A percentile compares a stretch with the other conserved stretches of the same genome.
These are phyloP conservation scores for Pseudobourletiella spinata DNA, from an alignment of 1,140 invertebrate species.

Conservation along the genomic window DNA sequence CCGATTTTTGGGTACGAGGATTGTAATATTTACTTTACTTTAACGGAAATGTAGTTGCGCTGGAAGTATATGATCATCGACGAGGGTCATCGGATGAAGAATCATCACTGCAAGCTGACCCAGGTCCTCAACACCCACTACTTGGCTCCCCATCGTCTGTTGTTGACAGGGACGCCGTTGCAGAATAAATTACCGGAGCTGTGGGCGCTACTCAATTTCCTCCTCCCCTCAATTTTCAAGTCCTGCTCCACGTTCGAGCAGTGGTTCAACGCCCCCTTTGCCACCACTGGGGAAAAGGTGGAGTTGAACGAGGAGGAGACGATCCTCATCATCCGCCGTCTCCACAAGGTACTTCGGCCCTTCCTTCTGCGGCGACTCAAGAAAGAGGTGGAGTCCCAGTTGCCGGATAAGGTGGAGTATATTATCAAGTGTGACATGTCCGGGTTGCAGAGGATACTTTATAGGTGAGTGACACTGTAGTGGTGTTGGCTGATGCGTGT, in stretches of 20 bases:
- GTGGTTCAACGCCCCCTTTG: slow-evolving; percentile 61
- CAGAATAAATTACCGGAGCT: slow-evolving; percentile 59
- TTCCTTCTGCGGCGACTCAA: slow-evolving; percentile 58
- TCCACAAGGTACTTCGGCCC: slow-evolving; percentile 61
- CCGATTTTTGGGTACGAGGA: too few relatives aligned
- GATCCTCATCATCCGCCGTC: slow-evolving; percentile 60
- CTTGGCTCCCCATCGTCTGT: slow-evolving; percentile 53
- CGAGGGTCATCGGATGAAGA: slow-evolving; percentile 66
- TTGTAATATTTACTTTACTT: too few relatives aligned
- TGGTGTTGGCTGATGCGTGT: too few relatives aligned
- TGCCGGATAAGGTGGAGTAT: slow-evolving; percentile 64
- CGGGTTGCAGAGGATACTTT: slow-evolving; percentile 53
- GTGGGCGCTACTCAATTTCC: slow-evolving; percentile 60
- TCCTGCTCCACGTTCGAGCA: slow-evolving; percentile 52
- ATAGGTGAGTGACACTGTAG: slow-evolving; percentile 37
- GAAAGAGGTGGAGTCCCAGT: slow-evolving; percentile 62
- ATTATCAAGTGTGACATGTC: slow-evolving; percentile 66
- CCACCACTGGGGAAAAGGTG: slow-evolving; percentile 48
- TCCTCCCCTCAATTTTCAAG: slow-evolving; percentile 61
- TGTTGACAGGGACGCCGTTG: slow-evolving; percentile 60
- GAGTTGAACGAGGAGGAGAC: slow-evolving; percentile 65
- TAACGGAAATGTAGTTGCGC: too few relatives aligned
- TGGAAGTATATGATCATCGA: slow-evolving; percentile 70
- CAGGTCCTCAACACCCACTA: slow-evolving; percentile 59
- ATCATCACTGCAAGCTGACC: slow-evolving; percentile 64